Percentiles rank a stretch among this genome's conserved stretches.
Conservation (phyloP, 2,113 vertebrate genomes). For the Ammodytes marinus region DNA sequence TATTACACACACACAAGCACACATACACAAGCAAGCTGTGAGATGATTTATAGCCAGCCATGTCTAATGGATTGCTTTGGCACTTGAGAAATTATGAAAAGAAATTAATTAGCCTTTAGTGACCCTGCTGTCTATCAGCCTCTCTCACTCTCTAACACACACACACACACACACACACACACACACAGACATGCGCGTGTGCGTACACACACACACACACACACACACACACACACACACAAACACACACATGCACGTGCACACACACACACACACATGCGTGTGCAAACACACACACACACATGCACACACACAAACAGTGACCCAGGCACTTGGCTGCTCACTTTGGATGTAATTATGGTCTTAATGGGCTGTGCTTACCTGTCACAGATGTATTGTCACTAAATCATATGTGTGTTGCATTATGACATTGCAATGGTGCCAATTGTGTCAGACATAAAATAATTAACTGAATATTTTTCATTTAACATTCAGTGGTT, state of each 20-base stretch:
- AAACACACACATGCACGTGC: conserved; percentile 7
- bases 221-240: background rate
- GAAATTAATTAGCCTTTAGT: conserved; percentile 86
- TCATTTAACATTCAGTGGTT: conserved; percentile 23
- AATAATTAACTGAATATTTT: conserved; percentile 34
- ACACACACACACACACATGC: conserved; percentile 13
- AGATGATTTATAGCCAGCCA: conserved; percentile 84
- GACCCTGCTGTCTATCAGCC: conserved; percentile 81
- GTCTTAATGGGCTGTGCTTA: conserved; percentile 68
- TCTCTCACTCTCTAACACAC: conserved; percentile 29
- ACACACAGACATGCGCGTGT: too few species aligned
- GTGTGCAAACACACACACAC: too few species aligned
- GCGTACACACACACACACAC: background rate
- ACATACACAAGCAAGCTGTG: conserved; percentile 26
- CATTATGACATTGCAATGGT: conserved; percentile 24
- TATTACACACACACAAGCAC: conserved; percentile 17
- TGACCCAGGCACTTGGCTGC: conserved; percentile 48
- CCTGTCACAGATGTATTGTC: conserved; percentile 58
- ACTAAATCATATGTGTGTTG: conserved; percentile 45
- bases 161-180: too few species aligned
- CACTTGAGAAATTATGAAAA: conserved; percentile 85
- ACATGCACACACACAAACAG: conserved; percentile 19
- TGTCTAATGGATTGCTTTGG: conserved; percentile 85
- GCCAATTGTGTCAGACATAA: conserved; percentile 27
- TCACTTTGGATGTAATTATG: conserved; percentile 73